Conservation (phyloP, 2,113 vertebrate species). For the Amphiprion ocellaris region DNA sequence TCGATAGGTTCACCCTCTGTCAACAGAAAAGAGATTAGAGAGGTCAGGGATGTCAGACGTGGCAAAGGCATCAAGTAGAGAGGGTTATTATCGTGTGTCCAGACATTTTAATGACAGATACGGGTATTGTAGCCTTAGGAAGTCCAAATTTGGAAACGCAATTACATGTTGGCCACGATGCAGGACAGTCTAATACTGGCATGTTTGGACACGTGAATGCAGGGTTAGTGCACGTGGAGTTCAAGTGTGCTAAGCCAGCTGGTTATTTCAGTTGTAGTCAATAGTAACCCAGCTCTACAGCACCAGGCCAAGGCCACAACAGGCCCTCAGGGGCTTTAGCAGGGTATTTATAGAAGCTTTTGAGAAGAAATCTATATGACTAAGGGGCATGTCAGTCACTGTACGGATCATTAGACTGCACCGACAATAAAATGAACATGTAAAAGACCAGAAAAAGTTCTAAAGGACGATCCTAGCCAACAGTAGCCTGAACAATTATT, state of each 20-base stretch:
- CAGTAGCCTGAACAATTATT: not conserved
- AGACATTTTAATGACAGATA: constrained; percentile 14
- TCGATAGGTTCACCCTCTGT: constrained; percentile 98
- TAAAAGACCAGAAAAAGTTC: not conserved
- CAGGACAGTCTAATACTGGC: not conserved
- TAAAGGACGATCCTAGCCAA: not conserved
- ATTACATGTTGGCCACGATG: not conserved
- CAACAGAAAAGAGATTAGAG: constrained; percentile 55
- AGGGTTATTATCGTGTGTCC: not conserved
- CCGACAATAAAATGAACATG: constrained; percentile 36
- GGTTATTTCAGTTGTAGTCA: constrained; percentile 59
- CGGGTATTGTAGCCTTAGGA: not conserved
- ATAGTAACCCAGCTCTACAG: constrained; percentile 63
- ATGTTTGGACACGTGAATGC: constrained; percentile 17
- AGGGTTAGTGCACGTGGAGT: constrained; percentile 21
- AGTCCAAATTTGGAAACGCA: not conserved
- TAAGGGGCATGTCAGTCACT: constrained; percentile 55
- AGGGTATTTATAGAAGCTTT: constrained; percentile 74
- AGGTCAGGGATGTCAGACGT: constrained; percentile 45
- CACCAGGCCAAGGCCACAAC: constrained; percentile 47
- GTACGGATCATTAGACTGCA: constrained; percentile 54
- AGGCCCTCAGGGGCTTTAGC: constrained; percentile 52
- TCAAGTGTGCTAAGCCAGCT: constrained; percentile 32
- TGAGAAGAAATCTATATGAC: constrained; percentile 72
- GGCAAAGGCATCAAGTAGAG: constrained; percentile 20